These are phyloP conservation scores for Siniperca undulata DNA, from an alignment of 2,797 vertebrate species.

Conservation along the genomic window DNA sequence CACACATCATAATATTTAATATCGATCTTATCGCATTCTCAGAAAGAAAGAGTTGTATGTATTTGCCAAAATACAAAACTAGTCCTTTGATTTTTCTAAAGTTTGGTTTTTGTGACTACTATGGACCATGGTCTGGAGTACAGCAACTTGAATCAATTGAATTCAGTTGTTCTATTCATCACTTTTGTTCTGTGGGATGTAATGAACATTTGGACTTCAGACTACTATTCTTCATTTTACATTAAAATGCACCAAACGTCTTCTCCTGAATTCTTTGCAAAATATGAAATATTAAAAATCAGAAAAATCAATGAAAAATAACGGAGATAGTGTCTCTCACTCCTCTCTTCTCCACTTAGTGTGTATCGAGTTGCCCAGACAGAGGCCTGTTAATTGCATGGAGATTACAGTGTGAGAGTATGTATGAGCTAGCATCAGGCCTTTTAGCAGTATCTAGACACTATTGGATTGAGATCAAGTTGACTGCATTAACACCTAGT, in stretches of 20 bases:
- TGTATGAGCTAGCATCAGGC: slow-evolving; percentile 26
- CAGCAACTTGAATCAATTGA: not conserved
- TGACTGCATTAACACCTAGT: slow-evolving; percentile 67
- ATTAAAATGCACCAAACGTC: not conserved
- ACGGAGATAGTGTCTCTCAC: not conserved
- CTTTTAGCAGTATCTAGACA: slow-evolving; percentile 51
- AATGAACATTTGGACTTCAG: not conserved
- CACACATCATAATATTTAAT: not conserved
- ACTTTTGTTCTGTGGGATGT: not conserved
- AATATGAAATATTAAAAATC: not conserved
- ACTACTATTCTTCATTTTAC: not conserved
- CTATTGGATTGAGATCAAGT: slow-evolving; percentile 77
- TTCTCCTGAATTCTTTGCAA: not conserved
- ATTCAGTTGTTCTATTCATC: not conserved
- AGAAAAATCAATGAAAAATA: not conserved
- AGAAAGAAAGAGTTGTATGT: not conserved
- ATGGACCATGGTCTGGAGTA: not conserved
- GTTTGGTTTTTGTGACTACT: not conserved
- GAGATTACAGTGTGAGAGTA: slow-evolving; percentile 35
- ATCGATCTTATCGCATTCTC: not conserved
- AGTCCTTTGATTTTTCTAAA: not conserved
- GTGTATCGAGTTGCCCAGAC: slow-evolving; percentile 64
- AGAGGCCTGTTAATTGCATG: slow-evolving; percentile 60
- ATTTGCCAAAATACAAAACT: not conserved
- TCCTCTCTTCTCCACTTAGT: slow-evolving; percentile 23